Evolutionary conservation across 2,888 invertebrate species (phyloP), one percentile per base, ranked within the genome.

Genomic region (Cylloceria caligata): DNA sequence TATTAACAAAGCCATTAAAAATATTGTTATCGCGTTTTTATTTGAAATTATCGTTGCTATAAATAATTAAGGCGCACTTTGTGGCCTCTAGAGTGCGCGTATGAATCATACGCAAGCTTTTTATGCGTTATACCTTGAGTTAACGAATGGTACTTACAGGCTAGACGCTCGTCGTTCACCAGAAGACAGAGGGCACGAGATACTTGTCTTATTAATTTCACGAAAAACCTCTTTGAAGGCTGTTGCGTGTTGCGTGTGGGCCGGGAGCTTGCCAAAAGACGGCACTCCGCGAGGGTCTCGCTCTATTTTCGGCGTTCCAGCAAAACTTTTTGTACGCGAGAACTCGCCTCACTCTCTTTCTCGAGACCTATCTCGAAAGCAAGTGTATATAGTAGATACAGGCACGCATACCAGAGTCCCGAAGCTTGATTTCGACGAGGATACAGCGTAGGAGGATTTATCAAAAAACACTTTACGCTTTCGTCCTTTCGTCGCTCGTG

Each of bases 221-320:
- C 69, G 74, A 73, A 64, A 72, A 79, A 68, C 77, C 34, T 74
- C 81, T 81, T 77, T 74, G 81, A 81, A 78, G 73, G 69, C 39
- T 73, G 36, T 30, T 62, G 75, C 67, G 60, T 75, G 68, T 72
- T 74, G 77, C 73, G 77, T 78, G 81, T 81, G 81, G 81, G 68
- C 81, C 47, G 47, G 30, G 57, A 42, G 73, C 69, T 77, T 73
- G 73, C 77, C 77, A 81, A 74, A 81, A 69, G 73, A 57, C 76
- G 39, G 34, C 24, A 52, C 77, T 65, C 55, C 69, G 55, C 77
- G 81, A 77, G 76, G 81, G 81, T 81, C 79, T 81, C 69, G 74
- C 81, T 74, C 82, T 82, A 82, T 82, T 82, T 82, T 82, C 67
- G 82, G 74, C 67, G 67, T 79, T 82, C 82, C 82, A 79, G 82